Conservation (phyloP, 2,888 invertebrate genomes). For the Teinopalpus imperialis region DNA sequence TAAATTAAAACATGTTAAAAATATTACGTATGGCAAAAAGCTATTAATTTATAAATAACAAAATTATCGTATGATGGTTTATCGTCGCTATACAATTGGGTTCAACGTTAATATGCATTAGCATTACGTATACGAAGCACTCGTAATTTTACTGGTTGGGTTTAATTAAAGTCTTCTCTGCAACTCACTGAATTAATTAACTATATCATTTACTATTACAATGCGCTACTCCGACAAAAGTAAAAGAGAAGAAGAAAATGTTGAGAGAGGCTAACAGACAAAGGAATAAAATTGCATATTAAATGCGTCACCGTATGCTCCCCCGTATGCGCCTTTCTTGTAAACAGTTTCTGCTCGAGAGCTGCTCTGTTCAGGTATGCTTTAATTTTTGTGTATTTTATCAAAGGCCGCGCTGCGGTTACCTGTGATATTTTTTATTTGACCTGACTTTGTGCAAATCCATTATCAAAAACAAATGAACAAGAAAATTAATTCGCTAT, state of each 20-base stretch:
- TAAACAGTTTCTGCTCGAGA: neutral
- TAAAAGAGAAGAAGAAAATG: neutral
- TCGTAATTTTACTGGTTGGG: neutral
- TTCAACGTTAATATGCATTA: neutral
- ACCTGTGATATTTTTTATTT: too few species aligned
- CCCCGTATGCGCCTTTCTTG: neutral
- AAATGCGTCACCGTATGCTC: neutral
- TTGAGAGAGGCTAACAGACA: neutral
- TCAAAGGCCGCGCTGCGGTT: too few species aligned
- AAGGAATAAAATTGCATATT: slow-evolving; percentile 1
- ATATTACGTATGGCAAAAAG: too few species aligned
- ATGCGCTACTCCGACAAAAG: neutral
- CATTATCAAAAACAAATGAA: too few species aligned
- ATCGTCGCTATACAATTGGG: too few species aligned
- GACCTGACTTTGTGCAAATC: too few species aligned
- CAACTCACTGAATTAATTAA: neutral
- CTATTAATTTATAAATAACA: too few species aligned
- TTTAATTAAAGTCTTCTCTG: slow-evolving; percentile 2
- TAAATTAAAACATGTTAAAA: too few species aligned
- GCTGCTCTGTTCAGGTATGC: too few species aligned
- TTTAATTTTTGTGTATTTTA: too few species aligned
- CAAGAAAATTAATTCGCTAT: too few species aligned
- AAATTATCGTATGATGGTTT: too few species aligned
- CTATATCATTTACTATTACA: slow-evolving; percentile 1
- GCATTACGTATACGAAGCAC: neutral